Base-by-base conservation (phyloP, 30 jellyfish, hydroid and myxozoan genomes). In the Pseudorhiza aurosa region DNA sequence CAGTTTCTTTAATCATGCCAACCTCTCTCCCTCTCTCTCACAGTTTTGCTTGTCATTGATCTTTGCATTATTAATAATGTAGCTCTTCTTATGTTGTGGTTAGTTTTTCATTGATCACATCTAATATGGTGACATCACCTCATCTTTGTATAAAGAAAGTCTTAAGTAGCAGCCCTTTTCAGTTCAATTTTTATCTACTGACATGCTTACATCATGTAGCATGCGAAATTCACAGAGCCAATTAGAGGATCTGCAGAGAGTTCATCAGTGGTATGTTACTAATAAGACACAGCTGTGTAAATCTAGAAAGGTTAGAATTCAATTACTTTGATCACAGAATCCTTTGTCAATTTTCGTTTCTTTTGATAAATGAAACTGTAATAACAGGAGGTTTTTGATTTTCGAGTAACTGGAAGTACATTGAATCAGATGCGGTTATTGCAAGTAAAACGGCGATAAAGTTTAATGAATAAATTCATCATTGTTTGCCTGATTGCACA, bases 241-340 rank as follows among this genome's bases (percentile, higher is more conserved):
- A 55, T 53, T 49, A 12, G 89, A 85, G 22, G 87, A 73, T 63
- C 57, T 85, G 51, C 85, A 72, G 26, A 71, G 96, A 22, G 89
- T 85, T 5, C 75, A 72, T 49, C 96, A 85, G 82, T 85, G 96
- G 96, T 85, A 73, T 37, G 21, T 68, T 39, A 46, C 85, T 32
- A 85, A 85, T 60, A 75, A 64, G 39, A 74, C 50, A 37, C 85
- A 71, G 39, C 65, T 85, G 31, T 80, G 91, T 46, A 65, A 45
- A 47, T n/a, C 78, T 18, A 59, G 68, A 10, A 65, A 67, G 72
- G 96, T 85, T 17, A 72, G 77, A 57, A 57, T 2, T 28, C 10
- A 57, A 2, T 21, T 10, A 4, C 25, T 25, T 11, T n/a, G n/a
- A n/a, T n/a, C n/a, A n/a, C n/a, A n/a, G n/a, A n/a, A n/a, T n/a